Percentiles rank a stretch among this genome's conserved stretches.
Evolutionary conservation across 2,888 invertebrate genomes (phyloP).

Genomic region (Lutraria lutraria): DNA sequence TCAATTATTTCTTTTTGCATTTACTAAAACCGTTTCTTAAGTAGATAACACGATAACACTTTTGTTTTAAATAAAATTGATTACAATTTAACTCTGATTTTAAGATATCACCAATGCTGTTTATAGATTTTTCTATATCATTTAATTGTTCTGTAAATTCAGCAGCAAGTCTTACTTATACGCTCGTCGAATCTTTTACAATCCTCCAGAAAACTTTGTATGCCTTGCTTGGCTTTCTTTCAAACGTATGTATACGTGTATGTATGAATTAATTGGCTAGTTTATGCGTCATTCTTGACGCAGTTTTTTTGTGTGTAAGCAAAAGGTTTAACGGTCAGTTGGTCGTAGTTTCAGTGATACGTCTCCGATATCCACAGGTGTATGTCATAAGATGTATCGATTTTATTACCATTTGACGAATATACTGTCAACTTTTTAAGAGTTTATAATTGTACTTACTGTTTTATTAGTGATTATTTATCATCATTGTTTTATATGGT

Average conservation of each 20-base stretch:
- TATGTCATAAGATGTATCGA: not conserved
- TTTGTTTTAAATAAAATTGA: too few relatives aligned
- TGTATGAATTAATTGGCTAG: not conserved
- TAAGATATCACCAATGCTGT: too few relatives aligned
- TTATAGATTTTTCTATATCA: too few relatives aligned
- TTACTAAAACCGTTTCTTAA: too few relatives aligned
- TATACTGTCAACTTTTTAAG: not conserved
- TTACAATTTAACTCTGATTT: too few relatives aligned
- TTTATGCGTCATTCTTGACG: not conserved
- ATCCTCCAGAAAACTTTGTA: too few relatives aligned
- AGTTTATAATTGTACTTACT: not conserved
- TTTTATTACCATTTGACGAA: slow-evolving; percentile 12
- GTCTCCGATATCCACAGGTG: not conserved
- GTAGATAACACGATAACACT: too few relatives aligned
- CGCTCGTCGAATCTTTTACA: too few relatives aligned
- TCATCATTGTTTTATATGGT: not conserved
- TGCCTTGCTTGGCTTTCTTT: too few relatives aligned
- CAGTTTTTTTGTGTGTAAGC: slow-evolving; percentile 1
- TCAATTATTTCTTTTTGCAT: too few relatives aligned
- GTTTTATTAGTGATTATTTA: not conserved
- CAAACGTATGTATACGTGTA: not conserved
- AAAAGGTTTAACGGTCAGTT: not conserved
- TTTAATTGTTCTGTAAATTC: too few relatives aligned
- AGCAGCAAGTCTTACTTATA: too few relatives aligned
- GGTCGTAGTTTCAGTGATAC: not conserved